Conservation (phyloP, 1,140 invertebrate genomes). For the Drosophila setifemur region DNA sequence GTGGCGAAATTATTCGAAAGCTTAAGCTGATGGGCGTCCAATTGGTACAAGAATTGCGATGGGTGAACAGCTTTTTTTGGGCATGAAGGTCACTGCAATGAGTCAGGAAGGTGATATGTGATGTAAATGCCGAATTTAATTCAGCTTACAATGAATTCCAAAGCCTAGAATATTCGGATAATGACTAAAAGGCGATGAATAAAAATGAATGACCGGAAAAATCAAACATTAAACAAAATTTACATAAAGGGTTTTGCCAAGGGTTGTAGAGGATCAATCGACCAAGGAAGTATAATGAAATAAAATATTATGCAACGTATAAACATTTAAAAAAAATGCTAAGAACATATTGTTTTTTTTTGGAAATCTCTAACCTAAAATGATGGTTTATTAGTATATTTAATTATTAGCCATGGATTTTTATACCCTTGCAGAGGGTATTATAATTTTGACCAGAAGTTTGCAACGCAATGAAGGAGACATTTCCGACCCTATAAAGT, state of each 20-base stretch:
- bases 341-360: too few species aligned
- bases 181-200: slow-evolving; percentile 42
- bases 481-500: too few species aligned
- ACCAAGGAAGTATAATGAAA: too few species aligned
- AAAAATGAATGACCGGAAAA: slow-evolving; percentile 19
- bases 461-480: too few species aligned
- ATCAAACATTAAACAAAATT: background rate
- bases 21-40: slow-evolving; percentile 38
- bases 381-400: too few species aligned
- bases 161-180: slow-evolving; percentile 16
- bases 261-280: too few species aligned
- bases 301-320: too few species aligned
- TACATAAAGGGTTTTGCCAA: background rate
- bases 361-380: too few species aligned
- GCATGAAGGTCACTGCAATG: slow-evolving; percentile 40
- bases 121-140: slow-evolving; percentile 64
- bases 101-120: slow-evolving; percentile 60
- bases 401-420: too few species aligned
- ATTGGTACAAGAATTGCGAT: slow-evolving; percentile 14
- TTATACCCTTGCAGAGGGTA: too few species aligned
- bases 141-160: slow-evolving; percentile 12
- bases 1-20: slow-evolving; percentile 29
- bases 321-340: too few species aligned
- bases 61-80: background rate
- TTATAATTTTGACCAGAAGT: too few species aligned